Evolutionary conservation across 2,113 vertebrate genomes (phyloP).

Genomic region (Cyanoderma ruficeps): DNA sequence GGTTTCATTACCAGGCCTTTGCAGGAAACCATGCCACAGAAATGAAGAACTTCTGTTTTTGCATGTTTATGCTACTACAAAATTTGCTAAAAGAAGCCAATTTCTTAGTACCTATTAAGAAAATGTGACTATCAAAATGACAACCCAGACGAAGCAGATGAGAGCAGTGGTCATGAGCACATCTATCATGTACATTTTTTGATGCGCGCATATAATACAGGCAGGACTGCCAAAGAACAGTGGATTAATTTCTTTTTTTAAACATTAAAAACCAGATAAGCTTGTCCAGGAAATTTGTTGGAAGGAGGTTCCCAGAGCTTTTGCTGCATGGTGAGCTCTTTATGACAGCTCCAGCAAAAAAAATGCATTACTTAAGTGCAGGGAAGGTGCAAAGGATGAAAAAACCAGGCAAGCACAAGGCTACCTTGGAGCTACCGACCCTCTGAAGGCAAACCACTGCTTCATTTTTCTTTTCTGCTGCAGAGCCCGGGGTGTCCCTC

Average conservation of each 20-base stretch:
- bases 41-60: background rate
- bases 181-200: accelerated
- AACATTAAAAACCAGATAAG: background rate
- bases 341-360: background rate
- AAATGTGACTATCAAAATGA: background rate
- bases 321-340: background rate
- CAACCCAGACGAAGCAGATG: background rate
- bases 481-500: background rate
- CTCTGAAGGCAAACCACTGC: background rate
- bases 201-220: background rate
- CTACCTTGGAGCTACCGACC: background rate
- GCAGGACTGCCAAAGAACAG: background rate
- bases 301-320: background rate
- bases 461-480: background rate
- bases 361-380: background rate
- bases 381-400: background rate
- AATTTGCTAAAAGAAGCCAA: background rate
- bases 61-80: background rate
- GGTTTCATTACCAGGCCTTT: background rate
- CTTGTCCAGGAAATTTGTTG: background rate
- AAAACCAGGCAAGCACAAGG: background rate
- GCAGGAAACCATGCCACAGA: background rate
- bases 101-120: background rate
- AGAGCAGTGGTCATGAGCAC: background rate
- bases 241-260: background rate